Evolutionary conservation across 1,140 invertebrate species (phyloP).

Genomic region (Xylocopa sonorina): DNA sequence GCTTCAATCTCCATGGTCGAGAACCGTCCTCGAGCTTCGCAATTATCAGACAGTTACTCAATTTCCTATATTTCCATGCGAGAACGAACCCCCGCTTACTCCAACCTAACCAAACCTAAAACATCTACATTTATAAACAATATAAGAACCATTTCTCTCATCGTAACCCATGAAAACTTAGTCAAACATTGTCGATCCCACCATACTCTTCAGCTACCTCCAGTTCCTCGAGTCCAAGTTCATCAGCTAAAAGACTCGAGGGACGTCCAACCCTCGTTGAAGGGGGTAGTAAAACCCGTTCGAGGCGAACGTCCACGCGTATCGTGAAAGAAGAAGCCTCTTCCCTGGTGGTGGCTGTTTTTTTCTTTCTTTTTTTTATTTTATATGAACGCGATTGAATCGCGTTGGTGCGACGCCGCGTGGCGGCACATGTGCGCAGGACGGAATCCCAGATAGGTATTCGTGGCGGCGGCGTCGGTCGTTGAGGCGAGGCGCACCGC

Average conservation of each 20-base stretch:
- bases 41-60: not conserved
- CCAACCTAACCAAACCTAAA: too few species aligned
- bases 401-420: not conserved
- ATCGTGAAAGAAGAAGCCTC: not conserved
- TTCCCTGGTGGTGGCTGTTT: not conserved
- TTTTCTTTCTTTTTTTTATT: too few species aligned
- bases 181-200: too few species aligned
- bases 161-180: too few species aligned
- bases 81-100: too few species aligned
- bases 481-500: slow-evolving; percentile 16
- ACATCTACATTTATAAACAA: too few species aligned
- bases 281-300: not conserved
- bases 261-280: not conserved
- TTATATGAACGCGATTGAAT: slow-evolving; percentile 38
- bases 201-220: too few species aligned
- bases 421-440: slow-evolving; percentile 28
- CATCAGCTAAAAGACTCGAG: not conserved
- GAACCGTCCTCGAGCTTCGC: not conserved
- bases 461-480: slow-evolving; percentile 5
- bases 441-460: slow-evolving; percentile 17
- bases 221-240: not conserved
- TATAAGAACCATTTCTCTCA: too few species aligned
- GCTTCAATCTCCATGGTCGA: slow-evolving; percentile 18
- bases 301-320: not conserved
- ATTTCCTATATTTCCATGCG: too few species aligned